Conservation (phyloP, 1,140 invertebrate species). For the Telenomus remus region DNA sequence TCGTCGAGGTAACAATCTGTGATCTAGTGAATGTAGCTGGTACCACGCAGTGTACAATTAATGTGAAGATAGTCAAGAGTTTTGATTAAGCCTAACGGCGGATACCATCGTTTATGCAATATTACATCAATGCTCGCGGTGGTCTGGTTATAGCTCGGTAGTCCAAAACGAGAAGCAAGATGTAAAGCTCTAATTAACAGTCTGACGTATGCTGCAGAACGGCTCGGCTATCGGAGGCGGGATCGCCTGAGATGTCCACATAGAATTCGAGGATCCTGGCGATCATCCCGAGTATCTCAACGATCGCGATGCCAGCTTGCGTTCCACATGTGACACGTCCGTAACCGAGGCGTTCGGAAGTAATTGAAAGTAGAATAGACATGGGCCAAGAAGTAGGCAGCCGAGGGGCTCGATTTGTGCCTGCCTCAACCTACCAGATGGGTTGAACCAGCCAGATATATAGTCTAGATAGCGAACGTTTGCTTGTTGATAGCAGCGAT, state of each 20-base stretch:
- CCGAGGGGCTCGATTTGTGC: conserved; percentile 34
- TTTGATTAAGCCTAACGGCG: background rate
- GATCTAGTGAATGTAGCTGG: too few species aligned
- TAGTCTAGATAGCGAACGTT: conserved; percentile 54
- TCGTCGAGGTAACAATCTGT: too few species aligned
- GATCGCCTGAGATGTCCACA: conserved; percentile 30
- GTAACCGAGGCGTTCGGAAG: conserved; percentile 58
- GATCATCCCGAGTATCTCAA: conserved; percentile 38
- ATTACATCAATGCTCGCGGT: conserved; percentile 24
- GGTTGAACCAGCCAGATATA: conserved; percentile 38
- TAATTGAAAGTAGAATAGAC: conserved; percentile 61
- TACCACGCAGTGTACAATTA: too few species aligned
- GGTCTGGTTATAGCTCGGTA: conserved; percentile 10
- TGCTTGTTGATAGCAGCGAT: conserved; percentile 49
- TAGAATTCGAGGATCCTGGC: conserved; percentile 31
- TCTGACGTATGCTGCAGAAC: conserved; percentile 35
- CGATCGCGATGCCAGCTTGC: conserved; percentile 41
- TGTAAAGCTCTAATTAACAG: conserved; percentile 51
- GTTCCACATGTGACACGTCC: conserved; percentile 62
- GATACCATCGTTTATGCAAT: conserved; percentile 22
- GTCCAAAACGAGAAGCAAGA: conserved; percentile 23
- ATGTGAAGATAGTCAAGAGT: conserved; percentile 5
- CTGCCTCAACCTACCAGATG: conserved; percentile 40
- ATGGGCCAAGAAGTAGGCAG: conserved; percentile 43
- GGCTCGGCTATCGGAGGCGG: conserved; percentile 31